phyloP scores from a whole-genome alignment of 2,113 vertebrate species.

The Camelus dromedarius region DNA sequence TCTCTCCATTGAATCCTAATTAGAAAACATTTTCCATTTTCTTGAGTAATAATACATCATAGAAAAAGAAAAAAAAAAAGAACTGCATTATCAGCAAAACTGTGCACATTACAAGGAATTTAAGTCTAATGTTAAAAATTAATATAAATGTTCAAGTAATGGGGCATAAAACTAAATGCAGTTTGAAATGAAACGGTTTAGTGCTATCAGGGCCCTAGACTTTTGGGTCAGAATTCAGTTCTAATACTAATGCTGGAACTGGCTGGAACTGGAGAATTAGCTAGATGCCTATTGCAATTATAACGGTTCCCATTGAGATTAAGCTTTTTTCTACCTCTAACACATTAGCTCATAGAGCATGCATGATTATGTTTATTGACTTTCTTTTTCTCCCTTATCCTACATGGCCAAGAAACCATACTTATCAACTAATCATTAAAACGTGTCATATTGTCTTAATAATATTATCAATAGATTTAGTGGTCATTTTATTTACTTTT shows the following conservation, averaged over 20 bases:
- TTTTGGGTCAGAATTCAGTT: constrained; percentile 46
- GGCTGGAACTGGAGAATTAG: constrained; percentile 19
- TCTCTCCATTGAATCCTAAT: constrained; percentile 27
- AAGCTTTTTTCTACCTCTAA: constrained; percentile 63
- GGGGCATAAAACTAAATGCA: constrained; percentile 47
- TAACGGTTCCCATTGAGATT: constrained; percentile 44
- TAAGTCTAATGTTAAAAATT: constrained; percentile 59
- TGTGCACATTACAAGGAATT: constrained; percentile 38
- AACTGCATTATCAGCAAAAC: neutral
- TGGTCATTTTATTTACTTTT: constrained; percentile 82
- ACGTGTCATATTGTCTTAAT: constrained; percentile 66
- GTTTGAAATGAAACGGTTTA: constrained; percentile 32
- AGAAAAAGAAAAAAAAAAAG: constrained; percentile 12
- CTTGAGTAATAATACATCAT: constrained; percentile 29
- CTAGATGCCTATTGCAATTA: constrained; percentile 24
- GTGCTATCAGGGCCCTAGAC: neutral
- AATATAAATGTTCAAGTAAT: constrained; percentile 63
- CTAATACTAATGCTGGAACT: neutral
- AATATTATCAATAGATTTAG: constrained; percentile 72
- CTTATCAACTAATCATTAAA: constrained; percentile 80
- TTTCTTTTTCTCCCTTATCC: constrained; percentile 63
- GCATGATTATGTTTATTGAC: constrained; percentile 73
- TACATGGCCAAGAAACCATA: constrained; percentile 78
- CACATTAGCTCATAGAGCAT: constrained; percentile 60
- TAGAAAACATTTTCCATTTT: constrained; percentile 61